Evolutionary conservation across 2,888 invertebrate species (phyloP), one percentile per base, ranked within the genome.

Genomic region (Machimus rusticus): DNA sequence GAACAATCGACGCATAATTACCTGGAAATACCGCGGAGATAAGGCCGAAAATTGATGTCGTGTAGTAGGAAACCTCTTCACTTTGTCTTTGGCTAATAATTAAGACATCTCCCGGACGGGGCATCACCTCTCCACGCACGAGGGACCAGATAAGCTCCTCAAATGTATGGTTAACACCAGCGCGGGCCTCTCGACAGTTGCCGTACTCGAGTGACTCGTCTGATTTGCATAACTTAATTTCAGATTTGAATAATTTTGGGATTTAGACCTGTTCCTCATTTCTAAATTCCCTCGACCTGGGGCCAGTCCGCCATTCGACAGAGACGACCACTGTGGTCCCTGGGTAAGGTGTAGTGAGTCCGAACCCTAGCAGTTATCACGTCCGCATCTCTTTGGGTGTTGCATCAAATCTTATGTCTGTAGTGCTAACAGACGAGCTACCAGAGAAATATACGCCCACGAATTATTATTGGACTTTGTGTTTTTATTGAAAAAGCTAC

Each of bases 71-170:
- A 77, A 77, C 76, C 76, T 86, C 86, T 76, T 86, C 76, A 86
- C 86, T 86, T 86, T 86, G 86, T 86, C 76, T 86, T 86, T 51
- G 76, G 51, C 77, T 86, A 86, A 86, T 86, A 86, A 86, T 86
- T 86, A 86, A 86, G 86, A 86, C 76, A 86, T 86, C 46, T 86
- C 31, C 76, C 34, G 28, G 76, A 51, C 39, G 51, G 51, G 86
- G 51, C 86, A 55, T 76, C 86, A 76, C 55, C 55, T 34, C 9
- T 31, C 84, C 82, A 84, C 84, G 34, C 34, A 84, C 39, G 28
- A 66, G 74, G 43, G 84, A 23, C 19, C 74, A 84, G 84, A 84
- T 66, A 66, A 66, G 66, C 23, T 19, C 12, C 28, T 16, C 39
- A 28, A 31, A 81, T 51, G 55, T 55, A 55, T 81, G 51, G 51